phyloP scores from a whole-genome alignment of 2,113 vertebrate species.

The Pandion haliaetus region DNA sequence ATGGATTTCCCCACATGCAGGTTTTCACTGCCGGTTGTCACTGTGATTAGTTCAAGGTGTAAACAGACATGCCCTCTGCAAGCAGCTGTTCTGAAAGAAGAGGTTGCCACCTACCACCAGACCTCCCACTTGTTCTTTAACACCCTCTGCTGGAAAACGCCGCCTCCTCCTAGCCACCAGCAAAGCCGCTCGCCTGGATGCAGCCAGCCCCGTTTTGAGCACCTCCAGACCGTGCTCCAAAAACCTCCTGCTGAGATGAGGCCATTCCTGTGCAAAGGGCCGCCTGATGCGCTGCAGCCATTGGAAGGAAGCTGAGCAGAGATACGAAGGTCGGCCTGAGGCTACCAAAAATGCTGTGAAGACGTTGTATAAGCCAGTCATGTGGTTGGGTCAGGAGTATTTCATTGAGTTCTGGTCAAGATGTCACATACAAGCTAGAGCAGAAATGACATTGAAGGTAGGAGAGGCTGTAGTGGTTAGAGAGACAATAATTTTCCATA shows the following conservation, averaged over 20 bases:
- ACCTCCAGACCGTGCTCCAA: not conserved
- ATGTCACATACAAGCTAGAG: not conserved
- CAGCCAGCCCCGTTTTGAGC: not conserved
- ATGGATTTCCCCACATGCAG: not conserved
- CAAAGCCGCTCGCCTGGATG: not conserved
- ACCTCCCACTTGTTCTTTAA: not conserved
- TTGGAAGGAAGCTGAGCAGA: not conserved
- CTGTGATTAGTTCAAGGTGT: conserved; percentile 47
- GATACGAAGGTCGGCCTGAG: not conserved
- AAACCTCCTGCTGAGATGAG: not conserved
- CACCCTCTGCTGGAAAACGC: not conserved
- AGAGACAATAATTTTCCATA: not conserved
- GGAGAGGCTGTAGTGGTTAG: not conserved
- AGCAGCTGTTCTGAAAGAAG: conserved; percentile 26
- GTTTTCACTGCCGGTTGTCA: conserved; percentile 46
- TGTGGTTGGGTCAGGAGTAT: not conserved
- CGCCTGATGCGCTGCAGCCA: not conserved
- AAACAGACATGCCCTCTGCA: conserved; percentile 28
- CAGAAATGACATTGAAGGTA: not conserved
- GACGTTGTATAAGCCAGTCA: not conserved
- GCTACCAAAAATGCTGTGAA: not conserved
- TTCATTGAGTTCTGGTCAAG: not conserved
- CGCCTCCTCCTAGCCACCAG: not conserved
- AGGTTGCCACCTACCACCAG: conserved; percentile 7
- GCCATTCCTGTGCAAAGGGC: not conserved